These are phyloP conservation scores for Neodiprion virginianus DNA, from an alignment of 1,140 invertebrate genomes.

Conservation along the genomic window DNA sequence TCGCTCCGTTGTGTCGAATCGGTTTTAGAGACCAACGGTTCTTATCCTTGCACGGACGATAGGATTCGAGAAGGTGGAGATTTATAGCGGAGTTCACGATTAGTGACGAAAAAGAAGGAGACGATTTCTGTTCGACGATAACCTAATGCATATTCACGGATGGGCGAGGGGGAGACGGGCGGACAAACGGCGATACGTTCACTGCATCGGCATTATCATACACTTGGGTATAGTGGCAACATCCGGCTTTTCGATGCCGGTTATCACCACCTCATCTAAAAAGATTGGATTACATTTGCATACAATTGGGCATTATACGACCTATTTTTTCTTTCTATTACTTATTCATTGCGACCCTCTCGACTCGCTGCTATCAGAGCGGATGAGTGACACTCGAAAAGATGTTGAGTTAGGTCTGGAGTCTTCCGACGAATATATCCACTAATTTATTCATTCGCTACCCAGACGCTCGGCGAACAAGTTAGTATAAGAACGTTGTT, in stretches of 20 bases:
- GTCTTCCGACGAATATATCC: conserved; percentile 7
- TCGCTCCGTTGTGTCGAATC: too few relatives aligned
- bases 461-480: not conserved
- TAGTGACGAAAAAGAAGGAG: not conserved
- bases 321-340: conserved; percentile 5
- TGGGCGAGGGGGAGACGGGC: not conserved
- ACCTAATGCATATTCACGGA: not conserved
- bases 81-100: not conserved
- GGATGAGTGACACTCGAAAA: conserved; percentile 3
- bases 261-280: conserved; percentile 7
- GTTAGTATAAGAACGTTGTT: too few relatives aligned
- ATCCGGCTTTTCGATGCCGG: conserved; percentile 3
- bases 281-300: conserved; percentile 7
- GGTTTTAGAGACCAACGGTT: too few relatives aligned
- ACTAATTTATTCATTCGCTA: not conserved
- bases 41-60: too few relatives aligned
- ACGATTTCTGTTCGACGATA: not conserved
- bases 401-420: not conserved
- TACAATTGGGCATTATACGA: conserved; percentile 7
- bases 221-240: conserved; percentile 1
- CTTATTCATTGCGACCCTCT: conserved; percentile 5
- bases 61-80: too few relatives aligned
- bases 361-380: not conserved
- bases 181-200: not conserved
- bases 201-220: not conserved